Conservation (phyloP, 2,888 invertebrate genomes). For the Xylophagus ater region DNA sequence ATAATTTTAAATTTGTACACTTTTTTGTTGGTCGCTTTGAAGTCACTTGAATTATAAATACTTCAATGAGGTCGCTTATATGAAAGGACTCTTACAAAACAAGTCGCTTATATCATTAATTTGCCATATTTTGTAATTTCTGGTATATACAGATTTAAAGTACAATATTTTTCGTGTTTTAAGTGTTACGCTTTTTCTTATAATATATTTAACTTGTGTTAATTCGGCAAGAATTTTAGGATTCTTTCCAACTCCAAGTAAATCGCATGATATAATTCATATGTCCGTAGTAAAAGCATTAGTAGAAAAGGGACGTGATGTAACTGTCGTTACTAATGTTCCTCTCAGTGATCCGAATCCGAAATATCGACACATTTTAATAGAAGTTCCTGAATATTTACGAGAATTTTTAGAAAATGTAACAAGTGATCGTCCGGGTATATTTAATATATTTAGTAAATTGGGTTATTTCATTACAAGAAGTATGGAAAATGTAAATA, state of each 20-base stretch:
- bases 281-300: constrained; percentile 29
- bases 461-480: background rate
- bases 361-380: constrained; percentile 1
- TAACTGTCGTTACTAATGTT: constrained; percentile 29
- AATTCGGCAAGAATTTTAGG: constrained; percentile 31
- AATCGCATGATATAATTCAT: constrained; percentile 34
- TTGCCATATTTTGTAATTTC: background rate
- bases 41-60: too few relatives aligned
- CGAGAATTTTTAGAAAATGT: background rate
- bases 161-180: background rate
- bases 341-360: constrained; percentile 18
- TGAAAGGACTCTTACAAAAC: too few relatives aligned
- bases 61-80: too few relatives aligned
- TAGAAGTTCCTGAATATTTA: constrained; percentile 3
- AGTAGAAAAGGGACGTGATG: constrained; percentile 32
- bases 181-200: background rate
- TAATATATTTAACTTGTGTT: background rate
- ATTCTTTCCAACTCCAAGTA: constrained; percentile 31
- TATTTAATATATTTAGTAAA: background rate
- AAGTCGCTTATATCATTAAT: background rate
- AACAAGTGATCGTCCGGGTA: too few relatives aligned
- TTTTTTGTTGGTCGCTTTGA: too few relatives aligned
- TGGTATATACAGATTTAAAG: background rate
- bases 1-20: too few relatives aligned
- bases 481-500: constrained; percentile 25